Base-by-base conservation (phyloP, 2,888 invertebrate species). In the Asteroscopus sphinx region DNA sequence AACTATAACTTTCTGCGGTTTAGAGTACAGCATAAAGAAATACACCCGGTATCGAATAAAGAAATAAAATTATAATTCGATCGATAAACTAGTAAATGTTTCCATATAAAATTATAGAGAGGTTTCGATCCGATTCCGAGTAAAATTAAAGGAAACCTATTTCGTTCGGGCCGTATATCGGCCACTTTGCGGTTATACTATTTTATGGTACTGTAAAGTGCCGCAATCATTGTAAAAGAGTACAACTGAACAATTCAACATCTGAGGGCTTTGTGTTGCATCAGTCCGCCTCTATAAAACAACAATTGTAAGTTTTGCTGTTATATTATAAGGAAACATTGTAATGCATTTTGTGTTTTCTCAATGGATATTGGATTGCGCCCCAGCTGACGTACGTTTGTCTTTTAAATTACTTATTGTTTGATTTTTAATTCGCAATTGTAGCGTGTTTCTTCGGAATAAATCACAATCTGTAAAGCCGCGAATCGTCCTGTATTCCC, bases 141-240 rank as follows among this genome's bases (percentile, higher is more conserved):
- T 33, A 12, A 32, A 36, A 48, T 32, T 33, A 16, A 46, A 44
- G 17, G n/a, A 37, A 57, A 32, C 15, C 12, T 21, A 36, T 17
- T 41, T 44, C 11, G 12, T 28, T n/a, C 9, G 25, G 28, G 13
- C 13, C 15, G 11, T 30, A 32, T 58, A 41, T 21, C 54, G 56
- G 63, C 62, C 73, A 80, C 68, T 77, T 82, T 82, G 80, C 70
- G 74, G 80, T 78, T 67, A 64, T 73, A 76, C 76, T 68, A 79
- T 82, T 86, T 83, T 83, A 87, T 81, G 69, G 81, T 77, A 66
- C 72, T 77, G 82, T 85, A 81, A 86, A 82, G 66, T 79, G 66
- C 76, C 63, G 79, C 84, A 85, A 87, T 86, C 77, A 80, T 82
- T 81, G 76, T 82, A 82, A 80, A 82, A 76, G 74, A 71, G 79